Evolutionary conservation across 2,888 invertebrate genomes (phyloP).

Genomic region (Acrobasis consociella): DNA sequence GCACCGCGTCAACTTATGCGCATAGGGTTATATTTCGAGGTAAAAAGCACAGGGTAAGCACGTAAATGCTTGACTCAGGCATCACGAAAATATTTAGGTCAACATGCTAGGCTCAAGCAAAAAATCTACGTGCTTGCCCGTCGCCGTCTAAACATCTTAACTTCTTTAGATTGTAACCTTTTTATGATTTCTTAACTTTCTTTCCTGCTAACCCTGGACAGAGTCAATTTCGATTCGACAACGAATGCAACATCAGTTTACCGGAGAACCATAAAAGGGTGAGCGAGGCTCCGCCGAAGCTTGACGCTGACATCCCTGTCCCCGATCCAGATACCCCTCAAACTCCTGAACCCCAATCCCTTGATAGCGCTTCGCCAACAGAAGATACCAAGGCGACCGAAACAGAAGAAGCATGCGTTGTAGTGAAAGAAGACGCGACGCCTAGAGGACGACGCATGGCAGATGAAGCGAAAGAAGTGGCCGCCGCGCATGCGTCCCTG

Average conservation of each 20-base stretch:
- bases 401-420: slow-evolving; percentile 71
- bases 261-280: slow-evolving; percentile 99
- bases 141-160: no score
- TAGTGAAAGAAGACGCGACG: slow-evolving; percentile 73
- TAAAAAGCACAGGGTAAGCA: no score
- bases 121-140: no score
- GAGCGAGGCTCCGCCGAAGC: slow-evolving; percentile 85
- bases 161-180: background rate
- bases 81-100: no score
- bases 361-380: slow-evolving; percentile 54
- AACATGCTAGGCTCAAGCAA: no score
- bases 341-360: slow-evolving; percentile 47
- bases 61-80: no score
- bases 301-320: slow-evolving; percentile 56
- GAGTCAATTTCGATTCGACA: slow-evolving; percentile 99
- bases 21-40: no score
- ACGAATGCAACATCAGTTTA: slow-evolving; percentile 98
- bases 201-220: slow-evolving; percentile 79
- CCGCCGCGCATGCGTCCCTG: slow-evolving; percentile 78
- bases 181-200: slow-evolving; percentile 39
- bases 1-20: no score
- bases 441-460: slow-evolving; percentile 71
- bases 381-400: slow-evolving; percentile 60
- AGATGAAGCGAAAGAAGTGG: slow-evolving; percentile 77
- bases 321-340: slow-evolving; percentile 47